These are phyloP conservation scores for Holotrichia oblita DNA, from an alignment of 1,140 invertebrate species.

Conservation along the genomic window DNA sequence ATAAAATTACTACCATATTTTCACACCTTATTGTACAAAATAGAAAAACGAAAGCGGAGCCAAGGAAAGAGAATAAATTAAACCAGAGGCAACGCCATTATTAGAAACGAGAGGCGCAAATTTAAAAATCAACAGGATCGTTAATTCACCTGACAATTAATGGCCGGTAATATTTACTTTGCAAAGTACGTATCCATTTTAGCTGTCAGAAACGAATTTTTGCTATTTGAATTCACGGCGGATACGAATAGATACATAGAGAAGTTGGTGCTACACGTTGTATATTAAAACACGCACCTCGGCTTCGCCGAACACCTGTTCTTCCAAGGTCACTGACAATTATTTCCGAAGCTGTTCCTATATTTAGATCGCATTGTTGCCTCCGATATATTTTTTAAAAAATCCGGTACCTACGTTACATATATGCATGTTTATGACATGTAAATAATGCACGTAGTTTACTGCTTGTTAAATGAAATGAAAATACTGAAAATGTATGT, in stretches of 20 bases:
- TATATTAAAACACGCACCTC: constrained; percentile 13
- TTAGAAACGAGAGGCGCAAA: background rate
- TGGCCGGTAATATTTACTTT: constrained; percentile 1
- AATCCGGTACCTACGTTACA: background rate
- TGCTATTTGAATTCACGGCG: background rate
- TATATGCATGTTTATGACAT: background rate
- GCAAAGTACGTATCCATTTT: constrained; percentile 1
- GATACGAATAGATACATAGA: background rate
- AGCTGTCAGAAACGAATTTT: background rate
- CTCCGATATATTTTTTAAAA: background rate
- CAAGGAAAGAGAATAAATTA: constrained; percentile 14
- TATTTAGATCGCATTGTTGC: constrained; percentile 16
- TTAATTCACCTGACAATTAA: background rate
- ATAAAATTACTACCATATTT: too few relatives aligned
- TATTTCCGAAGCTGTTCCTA: constrained; percentile 14
- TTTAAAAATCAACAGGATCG: constrained; percentile 4
- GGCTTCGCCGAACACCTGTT: background rate
- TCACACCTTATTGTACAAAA: too few relatives aligned
- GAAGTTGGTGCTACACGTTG: background rate
- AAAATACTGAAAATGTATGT: background rate
- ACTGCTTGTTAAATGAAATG: background rate
- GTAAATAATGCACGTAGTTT: background rate
- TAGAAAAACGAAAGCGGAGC: too few relatives aligned
- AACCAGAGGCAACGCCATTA: background rate
- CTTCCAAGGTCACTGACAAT: constrained; percentile 11